Evolutionary conservation across 2,888 invertebrate genomes (phyloP), one percentile per base, ranked within the genome.

Genomic region (Diachrysia chrysitis): DNA sequence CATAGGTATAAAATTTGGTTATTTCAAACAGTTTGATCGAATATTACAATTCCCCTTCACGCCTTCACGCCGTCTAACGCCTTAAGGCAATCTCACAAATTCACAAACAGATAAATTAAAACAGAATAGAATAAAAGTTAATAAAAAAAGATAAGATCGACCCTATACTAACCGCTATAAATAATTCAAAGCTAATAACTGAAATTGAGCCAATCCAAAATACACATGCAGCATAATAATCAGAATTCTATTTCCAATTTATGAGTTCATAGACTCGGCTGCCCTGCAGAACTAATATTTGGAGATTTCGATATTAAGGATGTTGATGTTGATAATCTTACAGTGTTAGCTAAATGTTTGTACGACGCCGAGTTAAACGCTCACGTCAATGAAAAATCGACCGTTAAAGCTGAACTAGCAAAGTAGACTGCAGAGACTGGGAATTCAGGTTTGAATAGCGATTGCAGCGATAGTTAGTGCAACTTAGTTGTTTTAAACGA

Each of bases 201-300:
- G 78, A 84, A 78, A 82, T 85, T 79, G 80, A 82, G 69, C 57
- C 66, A 71, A 78, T 75, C 51, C 54, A 63, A 68, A 79, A 78
- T 66, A 69, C 32, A 70, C 65, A 57, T 21, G 62, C 51, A 54
- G 70, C 17, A 59, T 58, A 70, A 58, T 73, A 55, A 80, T 73
- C 72, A 64, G 72, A 67, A 71, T 63, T 84, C 87, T 90, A 90
- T 89, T 88, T 87, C 65, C 64, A 85, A 82, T 86, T 87, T 81
- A 90, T 86, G 87, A 85, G 90, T 87, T 87, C 87, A 84, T 84
- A 86, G 85, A 86, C 84, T 87, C 73, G 54, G 66, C 42, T 59
- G 61, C 58, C 55, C 53, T 51, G 75, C 54, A 67, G 63, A 56
- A 61, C 63, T 72, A 81, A 78, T 71, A 72, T 76, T 75, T 73